Conservation (phyloP, 2,888 invertebrate species). For the Dryocosmus kuriphilus region DNA sequence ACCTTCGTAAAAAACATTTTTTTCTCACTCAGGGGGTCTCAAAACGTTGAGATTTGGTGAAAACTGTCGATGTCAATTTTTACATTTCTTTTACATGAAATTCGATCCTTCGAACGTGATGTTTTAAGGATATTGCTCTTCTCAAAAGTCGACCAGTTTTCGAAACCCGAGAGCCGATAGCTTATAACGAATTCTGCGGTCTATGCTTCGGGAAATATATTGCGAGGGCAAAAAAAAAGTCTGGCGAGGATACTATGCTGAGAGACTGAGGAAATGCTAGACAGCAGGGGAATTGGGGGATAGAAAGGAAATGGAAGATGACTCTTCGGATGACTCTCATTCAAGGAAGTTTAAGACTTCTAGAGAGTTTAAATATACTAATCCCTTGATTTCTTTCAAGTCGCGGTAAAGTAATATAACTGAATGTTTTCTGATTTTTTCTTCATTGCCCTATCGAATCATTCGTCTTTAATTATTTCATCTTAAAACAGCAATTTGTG, state of each 20-base stretch:
- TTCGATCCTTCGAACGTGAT: constrained; percentile 17
- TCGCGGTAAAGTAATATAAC: neutral
- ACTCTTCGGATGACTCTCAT: neutral
- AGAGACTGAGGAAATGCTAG: constrained; percentile 19
- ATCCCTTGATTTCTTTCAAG: constrained; percentile 9
- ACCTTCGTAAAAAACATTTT: no score
- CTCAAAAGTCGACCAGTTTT: constrained; percentile 21
- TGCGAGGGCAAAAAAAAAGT: constrained; percentile 10
- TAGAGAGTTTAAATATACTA: neutral
- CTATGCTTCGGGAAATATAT: constrained; percentile 24
- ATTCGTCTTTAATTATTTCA: no score
- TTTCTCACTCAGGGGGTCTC: no score
- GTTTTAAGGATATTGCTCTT: constrained; percentile 11
- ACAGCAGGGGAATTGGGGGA: constrained; percentile 6
- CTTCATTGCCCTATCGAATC: no score
- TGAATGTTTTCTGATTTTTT: no score
- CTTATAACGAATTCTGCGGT: constrained; percentile 8
- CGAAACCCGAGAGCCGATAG: constrained; percentile 28
- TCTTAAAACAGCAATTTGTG: no score
- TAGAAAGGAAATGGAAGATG: neutral
- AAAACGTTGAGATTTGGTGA: no score
- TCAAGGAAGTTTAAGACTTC: neutral
- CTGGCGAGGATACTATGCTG: neutral
- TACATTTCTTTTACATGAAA: constrained; percentile 11
- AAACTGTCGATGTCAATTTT: no score